These are phyloP conservation scores for Micromys minutus DNA, from an alignment of 2,113 vertebrate species.

Conservation along the genomic window DNA sequence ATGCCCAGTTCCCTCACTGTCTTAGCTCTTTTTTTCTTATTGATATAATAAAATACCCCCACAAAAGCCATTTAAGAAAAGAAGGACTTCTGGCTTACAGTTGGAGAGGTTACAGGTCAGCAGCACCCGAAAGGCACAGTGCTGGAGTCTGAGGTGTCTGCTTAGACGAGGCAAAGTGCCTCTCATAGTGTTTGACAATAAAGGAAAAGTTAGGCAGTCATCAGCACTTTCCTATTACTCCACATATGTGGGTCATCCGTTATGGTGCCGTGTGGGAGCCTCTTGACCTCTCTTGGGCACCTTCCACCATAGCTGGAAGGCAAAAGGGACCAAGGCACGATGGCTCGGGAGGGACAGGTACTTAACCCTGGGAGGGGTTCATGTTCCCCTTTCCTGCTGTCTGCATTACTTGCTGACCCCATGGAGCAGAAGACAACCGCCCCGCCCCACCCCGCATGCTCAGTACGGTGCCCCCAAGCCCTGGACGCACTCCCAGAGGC, in stretches of 20 bases:
- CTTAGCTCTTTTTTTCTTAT: not conserved
- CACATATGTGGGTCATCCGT: not conserved
- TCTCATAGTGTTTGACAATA: not conserved
- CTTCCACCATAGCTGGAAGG: not conserved
- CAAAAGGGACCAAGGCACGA: not conserved
- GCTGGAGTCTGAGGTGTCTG: not conserved
- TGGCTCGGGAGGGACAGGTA: not conserved
- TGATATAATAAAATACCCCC: not conserved
- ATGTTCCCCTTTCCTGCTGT: slow-evolving; percentile 57
- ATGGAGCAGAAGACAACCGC: slow-evolving; percentile 73
- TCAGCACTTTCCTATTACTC: not conserved
- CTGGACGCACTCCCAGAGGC: slow-evolving; percentile 82
- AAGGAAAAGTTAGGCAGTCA: not conserved
- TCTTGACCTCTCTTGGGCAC: not conserved
- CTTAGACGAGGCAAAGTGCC: not conserved
- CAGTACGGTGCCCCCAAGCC: slow-evolving; percentile 83
- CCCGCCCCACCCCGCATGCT: slow-evolving; percentile 68
- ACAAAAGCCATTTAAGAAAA: not conserved
- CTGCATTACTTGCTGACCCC: slow-evolving; percentile 78
- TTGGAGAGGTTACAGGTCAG: not conserved
- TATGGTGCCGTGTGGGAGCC: too few species aligned
- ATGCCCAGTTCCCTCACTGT: not conserved
- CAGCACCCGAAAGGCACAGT: not conserved
- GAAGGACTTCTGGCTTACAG: not conserved
- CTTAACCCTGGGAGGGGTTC: not conserved